Conservation (phyloP, 2,888 invertebrate species). For the Drosophila vallismaia region DNA sequence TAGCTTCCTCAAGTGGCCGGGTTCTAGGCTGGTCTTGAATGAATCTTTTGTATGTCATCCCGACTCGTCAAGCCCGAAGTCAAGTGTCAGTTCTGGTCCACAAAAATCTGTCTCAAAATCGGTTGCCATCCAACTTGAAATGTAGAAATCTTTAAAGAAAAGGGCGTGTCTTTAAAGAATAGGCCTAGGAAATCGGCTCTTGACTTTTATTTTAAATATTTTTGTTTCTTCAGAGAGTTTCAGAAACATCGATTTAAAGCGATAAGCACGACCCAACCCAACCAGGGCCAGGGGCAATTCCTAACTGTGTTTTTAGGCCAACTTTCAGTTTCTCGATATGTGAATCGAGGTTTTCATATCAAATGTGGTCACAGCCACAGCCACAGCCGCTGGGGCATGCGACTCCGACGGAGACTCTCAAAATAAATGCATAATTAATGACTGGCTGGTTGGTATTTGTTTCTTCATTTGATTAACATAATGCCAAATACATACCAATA, state of each 20-base stretch:
- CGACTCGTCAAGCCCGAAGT: conserved; percentile 32
- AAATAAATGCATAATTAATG: conserved; percentile 75
- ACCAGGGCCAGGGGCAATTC: conserved; percentile 39
- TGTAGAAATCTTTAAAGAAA: conserved; percentile 18
- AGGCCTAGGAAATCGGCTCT: not conserved
- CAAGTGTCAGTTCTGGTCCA: conserved; percentile 28
- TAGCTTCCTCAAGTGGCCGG: not conserved
- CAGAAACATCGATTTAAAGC: conserved; percentile 1
- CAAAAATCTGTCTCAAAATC: conserved; percentile 22
- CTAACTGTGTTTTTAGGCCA: conserved; percentile 82
- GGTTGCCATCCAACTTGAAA: conserved; percentile 10
- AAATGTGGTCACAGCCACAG: conserved; percentile 64
- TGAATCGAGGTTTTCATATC: conserved; percentile 62
- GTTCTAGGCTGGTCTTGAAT: conserved; percentile 35
- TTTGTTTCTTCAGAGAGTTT: no score
- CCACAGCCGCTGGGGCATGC: conserved; percentile 26
- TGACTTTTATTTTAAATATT: no score
- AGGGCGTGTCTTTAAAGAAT: conserved; percentile 25
- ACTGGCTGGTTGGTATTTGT: conserved; percentile 26
- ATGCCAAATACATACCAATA: conserved; percentile 29
- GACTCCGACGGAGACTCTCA: conserved; percentile 47
- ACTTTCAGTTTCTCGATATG: conserved; percentile 79
- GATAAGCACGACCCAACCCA: conserved; percentile 28
- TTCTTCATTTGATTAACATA: conserved; percentile 40
- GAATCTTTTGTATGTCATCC: conserved; percentile 39